Percentiles rank a stretch among this genome's conserved stretches.
Conservation (phyloP, 2,888 invertebrate species). For the Epistrophella euchroma region DNA sequence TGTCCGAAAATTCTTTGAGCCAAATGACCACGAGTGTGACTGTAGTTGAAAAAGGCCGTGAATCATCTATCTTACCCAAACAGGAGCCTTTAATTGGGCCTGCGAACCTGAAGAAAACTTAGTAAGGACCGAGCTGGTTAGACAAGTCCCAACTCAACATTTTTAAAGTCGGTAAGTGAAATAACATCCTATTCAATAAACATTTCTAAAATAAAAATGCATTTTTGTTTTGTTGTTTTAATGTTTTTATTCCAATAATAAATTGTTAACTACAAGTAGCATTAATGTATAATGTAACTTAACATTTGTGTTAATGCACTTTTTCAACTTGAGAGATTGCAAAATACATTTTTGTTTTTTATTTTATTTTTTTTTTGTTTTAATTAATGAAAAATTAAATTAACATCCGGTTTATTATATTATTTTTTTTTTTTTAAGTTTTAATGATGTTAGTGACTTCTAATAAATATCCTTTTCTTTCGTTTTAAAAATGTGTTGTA, state of each 20-base stretch:
- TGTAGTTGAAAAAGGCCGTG: too few species aligned
- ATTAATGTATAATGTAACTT: constrained; percentile 70
- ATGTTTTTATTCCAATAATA: constrained; percentile 72
- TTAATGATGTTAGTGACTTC: constrained; percentile 48
- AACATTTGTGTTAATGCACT: constrained; percentile 73
- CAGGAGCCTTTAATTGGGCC: background rate
- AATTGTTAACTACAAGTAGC: constrained; percentile 75
- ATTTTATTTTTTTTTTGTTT: constrained; percentile 25
- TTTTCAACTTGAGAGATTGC: constrained; percentile 70
- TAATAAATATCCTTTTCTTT: constrained; percentile 22
- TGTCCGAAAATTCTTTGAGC: too few species aligned
- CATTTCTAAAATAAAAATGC: background rate
- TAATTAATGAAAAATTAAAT: constrained; percentile 52
- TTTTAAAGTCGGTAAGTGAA: too few species aligned
- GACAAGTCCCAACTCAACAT: background rate
- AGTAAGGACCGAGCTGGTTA: background rate
- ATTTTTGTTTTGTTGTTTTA: constrained; percentile 48
- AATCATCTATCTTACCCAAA: too few species aligned
- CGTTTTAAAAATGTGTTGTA: constrained; percentile 47
- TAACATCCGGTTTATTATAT: constrained; percentile 55
- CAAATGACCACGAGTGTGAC: too few species aligned
- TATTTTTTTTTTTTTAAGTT: constrained; percentile 31
- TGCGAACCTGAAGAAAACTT: background rate
- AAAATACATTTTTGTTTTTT: constrained; percentile 22
- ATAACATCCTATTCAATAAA: too few species aligned